These are phyloP conservation scores for Pterois miles DNA, from an alignment of 2,797 vertebrate genomes.

Conservation along the genomic window DNA sequence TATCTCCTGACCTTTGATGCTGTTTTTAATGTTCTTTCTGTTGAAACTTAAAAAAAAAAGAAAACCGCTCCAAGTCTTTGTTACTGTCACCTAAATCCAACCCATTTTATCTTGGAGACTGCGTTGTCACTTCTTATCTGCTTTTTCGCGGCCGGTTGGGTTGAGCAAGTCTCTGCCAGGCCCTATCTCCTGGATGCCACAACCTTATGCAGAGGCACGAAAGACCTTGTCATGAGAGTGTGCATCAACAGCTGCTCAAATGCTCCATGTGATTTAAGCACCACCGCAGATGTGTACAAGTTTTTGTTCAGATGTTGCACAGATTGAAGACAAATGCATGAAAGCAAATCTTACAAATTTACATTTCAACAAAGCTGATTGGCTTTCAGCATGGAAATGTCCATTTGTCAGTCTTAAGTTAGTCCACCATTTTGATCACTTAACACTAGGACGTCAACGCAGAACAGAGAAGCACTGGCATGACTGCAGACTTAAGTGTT, in stretches of 20 bases:
- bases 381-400: background rate
- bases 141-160: constrained; percentile 40
- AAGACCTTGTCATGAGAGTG: constrained; percentile 34
- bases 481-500: background rate
- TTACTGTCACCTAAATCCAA: constrained; percentile 54
- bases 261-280: background rate
- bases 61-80: constrained; percentile 30
- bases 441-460: too few species aligned
- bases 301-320: background rate
- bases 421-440: background rate
- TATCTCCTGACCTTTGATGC: constrained; percentile 58
- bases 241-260: constrained; percentile 19
- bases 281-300: background rate
- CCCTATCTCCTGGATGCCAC: constrained; percentile 22
- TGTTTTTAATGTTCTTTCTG: constrained; percentile 31
- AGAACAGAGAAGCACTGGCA: background rate
- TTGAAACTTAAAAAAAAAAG: constrained; percentile 47
- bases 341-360: background rate
- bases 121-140: constrained; percentile 60
- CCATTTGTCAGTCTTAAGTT: background rate
- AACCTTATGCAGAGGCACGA: constrained; percentile 23
- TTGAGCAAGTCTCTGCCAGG: constrained; percentile 39
- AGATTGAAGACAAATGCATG: background rate
- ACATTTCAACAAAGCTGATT: background rate
- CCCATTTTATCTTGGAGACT: constrained; percentile 46